Conservation (phyloP, 2,888 invertebrate genomes). For the Lithophane leautieri region DNA sequence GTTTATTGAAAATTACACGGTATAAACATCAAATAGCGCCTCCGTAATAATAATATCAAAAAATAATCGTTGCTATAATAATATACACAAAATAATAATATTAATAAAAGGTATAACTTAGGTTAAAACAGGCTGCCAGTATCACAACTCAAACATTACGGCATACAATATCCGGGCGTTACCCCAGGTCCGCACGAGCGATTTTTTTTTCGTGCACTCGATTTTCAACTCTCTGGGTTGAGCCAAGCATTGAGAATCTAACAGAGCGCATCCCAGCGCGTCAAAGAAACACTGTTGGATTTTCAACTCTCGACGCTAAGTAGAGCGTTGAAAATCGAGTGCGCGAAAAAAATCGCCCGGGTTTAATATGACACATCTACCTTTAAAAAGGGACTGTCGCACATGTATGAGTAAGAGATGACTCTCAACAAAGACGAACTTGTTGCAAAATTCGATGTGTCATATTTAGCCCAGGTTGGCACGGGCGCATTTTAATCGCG, state of each 20-base stretch:
- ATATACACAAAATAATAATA: slow-evolving; percentile 59
- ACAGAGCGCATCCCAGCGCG: background rate
- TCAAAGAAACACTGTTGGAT: background rate
- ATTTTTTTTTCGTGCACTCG: background rate
- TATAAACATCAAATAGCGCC: slow-evolving; percentile 62
- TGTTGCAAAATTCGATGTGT: background rate
- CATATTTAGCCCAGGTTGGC: background rate
- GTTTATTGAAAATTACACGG: slow-evolving; percentile 78
- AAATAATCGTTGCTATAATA: slow-evolving; percentile 70
- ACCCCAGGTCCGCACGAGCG: background rate
- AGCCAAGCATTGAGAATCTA: background rate
- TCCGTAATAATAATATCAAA: slow-evolving; percentile 70
- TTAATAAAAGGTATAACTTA: slow-evolving; percentile 34
- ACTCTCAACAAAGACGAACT: background rate
- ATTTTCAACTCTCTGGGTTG: background rate
- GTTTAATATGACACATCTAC: background rate
- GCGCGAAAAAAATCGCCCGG: background rate
- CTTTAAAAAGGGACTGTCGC: background rate
- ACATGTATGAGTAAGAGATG: background rate
- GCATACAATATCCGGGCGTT: background rate
- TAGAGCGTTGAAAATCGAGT: background rate
- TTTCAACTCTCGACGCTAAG: background rate
- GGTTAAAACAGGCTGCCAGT: slow-evolving; percentile 22
- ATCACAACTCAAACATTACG: slow-evolving; percentile 31
- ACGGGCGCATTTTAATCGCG: too few species aligned